phyloP scores from a whole-genome alignment of 2,113 vertebrate species.

The Alethe diademata region DNA sequence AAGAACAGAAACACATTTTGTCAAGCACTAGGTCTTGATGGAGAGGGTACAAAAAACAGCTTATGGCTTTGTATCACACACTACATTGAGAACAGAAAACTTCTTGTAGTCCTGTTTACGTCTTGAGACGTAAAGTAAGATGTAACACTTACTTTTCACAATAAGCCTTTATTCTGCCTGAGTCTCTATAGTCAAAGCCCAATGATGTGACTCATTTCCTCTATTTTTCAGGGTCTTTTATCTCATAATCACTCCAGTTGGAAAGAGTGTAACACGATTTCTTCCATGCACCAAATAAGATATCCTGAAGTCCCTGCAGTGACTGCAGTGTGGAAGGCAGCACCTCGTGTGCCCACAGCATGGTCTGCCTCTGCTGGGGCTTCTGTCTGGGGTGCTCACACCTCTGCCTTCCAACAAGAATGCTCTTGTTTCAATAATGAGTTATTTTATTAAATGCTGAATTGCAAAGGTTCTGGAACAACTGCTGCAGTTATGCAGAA shows the following conservation, averaged over 20 bases:
- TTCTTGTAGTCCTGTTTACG: background rate
- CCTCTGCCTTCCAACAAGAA: background rate
- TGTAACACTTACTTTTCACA: background rate
- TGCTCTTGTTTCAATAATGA: background rate
- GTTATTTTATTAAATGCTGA: slow-evolving; percentile 26
- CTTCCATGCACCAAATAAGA: background rate
- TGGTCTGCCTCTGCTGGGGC: background rate
- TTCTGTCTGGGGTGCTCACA: background rate
- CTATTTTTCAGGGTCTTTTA: background rate
- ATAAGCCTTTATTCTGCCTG: background rate
- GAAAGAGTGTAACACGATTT: background rate
- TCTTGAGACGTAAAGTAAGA: background rate
- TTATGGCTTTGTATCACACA: background rate
- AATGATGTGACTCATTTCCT: background rate
- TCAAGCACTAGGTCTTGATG: background rate
- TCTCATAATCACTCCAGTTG: background rate
- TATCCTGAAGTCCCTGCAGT: background rate
- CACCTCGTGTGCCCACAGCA: background rate
- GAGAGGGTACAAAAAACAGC: background rate
- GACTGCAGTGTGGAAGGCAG: background rate
- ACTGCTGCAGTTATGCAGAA: background rate
- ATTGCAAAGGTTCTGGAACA: slow-evolving; percentile 4
- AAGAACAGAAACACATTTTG: background rate
- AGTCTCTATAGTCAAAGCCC: background rate
- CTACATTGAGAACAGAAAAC: background rate